These are phyloP conservation scores for Cataglyphis cursor DNA, from an alignment of 2,888 invertebrate genomes.

Conservation along the genomic window DNA sequence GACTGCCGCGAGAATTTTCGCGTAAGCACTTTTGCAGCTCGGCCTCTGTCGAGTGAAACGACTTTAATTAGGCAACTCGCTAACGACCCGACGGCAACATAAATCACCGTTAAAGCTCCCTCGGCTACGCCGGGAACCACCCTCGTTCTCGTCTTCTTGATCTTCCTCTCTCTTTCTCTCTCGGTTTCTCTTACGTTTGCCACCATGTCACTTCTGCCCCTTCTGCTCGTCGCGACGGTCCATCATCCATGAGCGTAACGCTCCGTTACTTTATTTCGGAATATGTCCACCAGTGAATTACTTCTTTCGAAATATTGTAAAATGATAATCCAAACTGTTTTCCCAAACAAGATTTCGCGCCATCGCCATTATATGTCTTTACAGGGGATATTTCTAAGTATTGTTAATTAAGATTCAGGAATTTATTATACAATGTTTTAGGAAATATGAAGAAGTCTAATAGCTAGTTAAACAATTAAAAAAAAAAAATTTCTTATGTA, in stretches of 20 bases:
- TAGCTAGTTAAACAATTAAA: background rate
- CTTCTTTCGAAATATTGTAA: background rate
- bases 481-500: background rate
- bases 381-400: background rate
- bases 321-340: constrained; percentile 1
- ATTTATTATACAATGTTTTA: background rate
- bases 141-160: constrained; percentile 11
- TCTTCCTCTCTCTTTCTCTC: constrained; percentile 26
- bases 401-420: background rate
- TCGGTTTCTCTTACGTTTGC: background rate
- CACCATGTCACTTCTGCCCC: background rate
- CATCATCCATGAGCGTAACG: background rate
- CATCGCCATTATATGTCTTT: background rate
- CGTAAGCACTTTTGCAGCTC: constrained; percentile 76
- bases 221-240: constrained; percentile 22
- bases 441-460: background rate
- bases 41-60: constrained; percentile 72
- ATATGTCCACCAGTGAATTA: background rate
- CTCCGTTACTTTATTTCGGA: background rate
- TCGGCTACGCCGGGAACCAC: constrained; percentile 45
- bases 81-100: constrained; percentile 79
- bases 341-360: background rate
- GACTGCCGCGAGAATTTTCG: constrained; percentile 65
- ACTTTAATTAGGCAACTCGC: constrained; percentile 80
- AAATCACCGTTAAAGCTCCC: constrained; percentile 78